These are phyloP conservation scores for Fissipunctia ypsillon DNA, from an alignment of 2,888 invertebrate species.

Conservation along the genomic window DNA sequence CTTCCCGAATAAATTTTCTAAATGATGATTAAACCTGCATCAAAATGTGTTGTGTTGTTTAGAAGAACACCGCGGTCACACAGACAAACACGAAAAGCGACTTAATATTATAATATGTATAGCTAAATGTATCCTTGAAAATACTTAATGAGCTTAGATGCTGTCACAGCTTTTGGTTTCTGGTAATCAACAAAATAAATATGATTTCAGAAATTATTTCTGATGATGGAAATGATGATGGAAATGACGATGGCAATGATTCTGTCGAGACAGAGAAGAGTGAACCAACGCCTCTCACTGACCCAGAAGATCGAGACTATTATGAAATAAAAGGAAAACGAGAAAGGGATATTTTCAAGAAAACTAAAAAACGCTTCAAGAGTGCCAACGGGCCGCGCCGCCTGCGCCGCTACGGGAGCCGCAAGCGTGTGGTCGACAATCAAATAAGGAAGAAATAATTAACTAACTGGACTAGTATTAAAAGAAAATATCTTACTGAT, in stretches of 20 bases:
- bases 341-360: neutral
- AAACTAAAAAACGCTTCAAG: conserved; percentile 3
- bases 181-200: neutral
- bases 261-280: no score
- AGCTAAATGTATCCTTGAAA: neutral
- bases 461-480: neutral
- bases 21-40: neutral
- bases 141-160: neutral
- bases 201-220: neutral
- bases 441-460: conserved; percentile 18
- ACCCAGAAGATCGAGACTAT: neutral
- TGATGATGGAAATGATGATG: neutral
- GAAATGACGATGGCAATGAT: no score
- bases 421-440: neutral
- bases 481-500: neutral
- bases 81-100: neutral
- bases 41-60: neutral
- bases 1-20: neutral
- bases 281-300: no score
- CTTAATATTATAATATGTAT: neutral
- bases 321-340: neutral
- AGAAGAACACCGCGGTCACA: no score
- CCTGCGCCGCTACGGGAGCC: no score
- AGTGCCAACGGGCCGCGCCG: neutral
- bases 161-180: neutral